Evolutionary conservation across 2,888 invertebrate species (phyloP).

Genomic region (Hoplodrina blanda): DNA sequence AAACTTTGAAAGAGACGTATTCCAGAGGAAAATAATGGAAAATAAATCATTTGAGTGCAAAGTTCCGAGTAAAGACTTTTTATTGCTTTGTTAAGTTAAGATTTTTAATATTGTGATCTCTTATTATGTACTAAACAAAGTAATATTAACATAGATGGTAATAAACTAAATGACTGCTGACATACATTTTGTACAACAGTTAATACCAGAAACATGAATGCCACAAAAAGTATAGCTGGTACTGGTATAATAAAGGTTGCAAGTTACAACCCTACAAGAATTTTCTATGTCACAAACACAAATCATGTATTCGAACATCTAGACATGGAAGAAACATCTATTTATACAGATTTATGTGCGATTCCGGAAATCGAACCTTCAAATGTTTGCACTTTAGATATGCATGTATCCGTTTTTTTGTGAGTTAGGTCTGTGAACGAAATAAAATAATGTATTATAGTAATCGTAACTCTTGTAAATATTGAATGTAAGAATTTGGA

Average conservation of each 20-base stretch:
- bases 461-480: constrained; percentile 61
- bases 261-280: not conserved
- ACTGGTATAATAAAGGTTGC: not conserved
- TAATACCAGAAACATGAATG: not conserved
- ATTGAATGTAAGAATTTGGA: constrained; percentile 52
- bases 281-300: constrained; percentile 31
- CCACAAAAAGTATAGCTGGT: not conserved
- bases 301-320: constrained; percentile 42
- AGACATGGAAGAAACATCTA: constrained; percentile 25
- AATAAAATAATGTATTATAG: constrained; percentile 59
- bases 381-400: constrained; percentile 31
- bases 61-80: constrained; percentile 25
- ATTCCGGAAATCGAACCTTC: constrained; percentile 50
- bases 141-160: not conserved
- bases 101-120: constrained; percentile 25
- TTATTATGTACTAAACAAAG: constrained; percentile 6
- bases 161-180: not conserved
- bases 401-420: constrained; percentile 27
- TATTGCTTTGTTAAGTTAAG: constrained; percentile 14
- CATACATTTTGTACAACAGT: not conserved
- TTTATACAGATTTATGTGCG: constrained; percentile 48
- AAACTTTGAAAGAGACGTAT: constrained; percentile 40
- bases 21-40: constrained; percentile 44
- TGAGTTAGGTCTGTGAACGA: constrained; percentile 12
- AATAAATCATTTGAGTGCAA: constrained; percentile 47